Conservation (phyloP, 2,888 invertebrate species). For the Aleiodes testaceus region DNA sequence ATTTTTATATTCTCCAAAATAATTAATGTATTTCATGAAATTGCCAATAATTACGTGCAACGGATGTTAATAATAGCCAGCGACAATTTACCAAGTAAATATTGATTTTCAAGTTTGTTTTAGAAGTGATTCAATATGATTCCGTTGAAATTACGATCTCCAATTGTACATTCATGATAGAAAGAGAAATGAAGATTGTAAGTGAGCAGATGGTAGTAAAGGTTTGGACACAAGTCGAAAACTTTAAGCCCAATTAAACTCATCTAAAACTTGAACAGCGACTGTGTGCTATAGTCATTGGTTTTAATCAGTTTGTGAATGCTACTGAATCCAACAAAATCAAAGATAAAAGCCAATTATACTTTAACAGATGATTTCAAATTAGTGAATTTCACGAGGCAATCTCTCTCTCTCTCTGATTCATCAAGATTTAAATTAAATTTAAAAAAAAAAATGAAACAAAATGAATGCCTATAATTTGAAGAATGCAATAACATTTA, state of each 20-base stretch:
- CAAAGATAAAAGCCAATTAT: constrained; percentile 13
- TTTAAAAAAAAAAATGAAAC: background rate
- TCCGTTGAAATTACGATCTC: constrained; percentile 11
- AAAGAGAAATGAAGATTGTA: constrained; percentile 42
- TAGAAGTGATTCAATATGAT: constrained; percentile 20
- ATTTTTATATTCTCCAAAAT: background rate
- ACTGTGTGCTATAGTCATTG: constrained; percentile 48
- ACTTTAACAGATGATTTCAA: background rate
- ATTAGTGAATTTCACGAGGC: constrained; percentile 10
- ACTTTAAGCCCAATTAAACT: constrained; percentile 66
- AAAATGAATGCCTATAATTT: background rate
- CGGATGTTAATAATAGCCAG: constrained; percentile 28
- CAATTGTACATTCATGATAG: background rate
- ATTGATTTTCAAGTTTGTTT: constrained; percentile 14
- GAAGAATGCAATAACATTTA: constrained; percentile 3
- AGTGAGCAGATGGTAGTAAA: constrained; percentile 32
- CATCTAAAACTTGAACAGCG: constrained; percentile 59
- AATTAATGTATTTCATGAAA: constrained; percentile 18
- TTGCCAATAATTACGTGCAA: constrained; percentile 25
- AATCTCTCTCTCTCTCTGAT: background rate
- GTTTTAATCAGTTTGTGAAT: constrained; percentile 38
- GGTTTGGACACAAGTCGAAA: constrained; percentile 60
- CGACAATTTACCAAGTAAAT: constrained; percentile 15
- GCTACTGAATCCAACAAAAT: constrained; percentile 21
- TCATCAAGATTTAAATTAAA: too few relatives aligned